Base-by-base conservation (phyloP, 2,888 invertebrate genomes). In the Plagodis dolabraria region DNA sequence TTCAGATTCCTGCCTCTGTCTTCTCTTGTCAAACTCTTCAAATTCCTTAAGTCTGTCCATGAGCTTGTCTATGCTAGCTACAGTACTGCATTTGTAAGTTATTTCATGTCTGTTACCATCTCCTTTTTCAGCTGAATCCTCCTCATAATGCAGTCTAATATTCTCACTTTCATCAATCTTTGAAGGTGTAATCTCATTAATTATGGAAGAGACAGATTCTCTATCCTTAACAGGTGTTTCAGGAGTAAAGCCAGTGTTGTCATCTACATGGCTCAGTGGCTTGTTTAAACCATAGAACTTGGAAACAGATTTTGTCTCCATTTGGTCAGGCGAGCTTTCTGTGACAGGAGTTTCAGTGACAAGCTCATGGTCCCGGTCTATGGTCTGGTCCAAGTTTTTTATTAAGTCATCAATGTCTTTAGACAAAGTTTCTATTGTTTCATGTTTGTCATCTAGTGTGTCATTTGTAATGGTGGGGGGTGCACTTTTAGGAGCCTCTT, bases 41-140 rank as follows among this genome's bases (percentile, higher is more conserved):
- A 93, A 93, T 63, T 87, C 91, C 74, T 92, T 93, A 51, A 93
- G 80, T 72, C 92, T 87, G 54, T 92, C 92, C 88, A 93, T 93
- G 35, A 93, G 79, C 67, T 92, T 93, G 64, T 92, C 93, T 72
- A 93, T 93, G 68, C 90, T 92, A 11, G 92, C 89, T 22, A 89
- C 88, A 47, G 86, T 74, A 42, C 78, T 85, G 61, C 83, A 83
- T 68, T 89, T 91, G 67, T 84, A 92, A 35, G 87, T 76, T 59
- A 87, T 80, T 57, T 89, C 90, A 60, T 79, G 83, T 66, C 85
- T 86, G 7, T 75, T 71, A 22, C 75, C 70, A 46, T 92, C 92
- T 47, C 79, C 74, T 11, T 89, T 89, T 48, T 92, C 92, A 22
- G 77, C 79, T 0, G 89, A 83, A 67, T 92, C 91, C 51, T 87